A percentile compares a stretch with the other conserved stretches of the same genome.
Evolutionary conservation across 1,140 invertebrate species (phyloP).

Genomic region (Scaptomyza montana): DNA sequence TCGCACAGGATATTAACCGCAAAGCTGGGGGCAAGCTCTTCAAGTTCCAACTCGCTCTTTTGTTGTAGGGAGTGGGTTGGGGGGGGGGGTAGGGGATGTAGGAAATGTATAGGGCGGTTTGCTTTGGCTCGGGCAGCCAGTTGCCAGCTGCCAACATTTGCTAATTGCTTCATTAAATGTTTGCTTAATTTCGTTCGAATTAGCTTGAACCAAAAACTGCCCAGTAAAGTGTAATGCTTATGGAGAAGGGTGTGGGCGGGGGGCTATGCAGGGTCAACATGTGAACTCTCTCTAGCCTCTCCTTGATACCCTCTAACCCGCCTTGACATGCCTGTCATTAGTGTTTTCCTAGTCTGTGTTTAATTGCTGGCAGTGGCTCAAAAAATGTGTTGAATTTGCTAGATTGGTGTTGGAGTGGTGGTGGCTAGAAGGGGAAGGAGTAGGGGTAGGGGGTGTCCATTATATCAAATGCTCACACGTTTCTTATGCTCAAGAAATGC

Average conservation of each 20-base stretch:
- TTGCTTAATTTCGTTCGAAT: constrained; percentile 82
- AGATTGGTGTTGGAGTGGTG: too few relatives aligned
- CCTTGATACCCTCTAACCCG: too few relatives aligned
- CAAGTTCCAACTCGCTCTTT: not conserved
- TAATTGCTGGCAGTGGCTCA: constrained; percentile 44
- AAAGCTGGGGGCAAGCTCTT: constrained; percentile 37
- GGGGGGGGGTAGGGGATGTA: not conserved
- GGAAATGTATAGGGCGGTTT: not conserved
- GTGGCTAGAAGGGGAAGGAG: not conserved
- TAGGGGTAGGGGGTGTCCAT: not conserved
- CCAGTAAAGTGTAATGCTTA: not conserved
- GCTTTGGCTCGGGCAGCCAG: constrained; percentile 11
- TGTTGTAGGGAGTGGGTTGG: not conserved
- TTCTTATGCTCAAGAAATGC: constrained; percentile 10
- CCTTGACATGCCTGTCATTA: constrained; percentile 25
- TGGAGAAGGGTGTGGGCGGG: not conserved
- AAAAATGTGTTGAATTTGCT: constrained; percentile 6
- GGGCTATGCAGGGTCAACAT: constrained; percentile 1
- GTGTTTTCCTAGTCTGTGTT: constrained; percentile 43
- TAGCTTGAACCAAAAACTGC: constrained; percentile 55
- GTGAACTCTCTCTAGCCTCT: not conserved
- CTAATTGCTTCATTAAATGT: constrained; percentile 82
- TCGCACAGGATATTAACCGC: constrained; percentile 64
- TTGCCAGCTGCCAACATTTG: constrained; percentile 56
- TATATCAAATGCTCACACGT: not conserved